These are phyloP conservation scores for Rhinolophus ferrumequinum DNA, from an alignment of 2,113 vertebrate species.

Conservation along the genomic window DNA sequence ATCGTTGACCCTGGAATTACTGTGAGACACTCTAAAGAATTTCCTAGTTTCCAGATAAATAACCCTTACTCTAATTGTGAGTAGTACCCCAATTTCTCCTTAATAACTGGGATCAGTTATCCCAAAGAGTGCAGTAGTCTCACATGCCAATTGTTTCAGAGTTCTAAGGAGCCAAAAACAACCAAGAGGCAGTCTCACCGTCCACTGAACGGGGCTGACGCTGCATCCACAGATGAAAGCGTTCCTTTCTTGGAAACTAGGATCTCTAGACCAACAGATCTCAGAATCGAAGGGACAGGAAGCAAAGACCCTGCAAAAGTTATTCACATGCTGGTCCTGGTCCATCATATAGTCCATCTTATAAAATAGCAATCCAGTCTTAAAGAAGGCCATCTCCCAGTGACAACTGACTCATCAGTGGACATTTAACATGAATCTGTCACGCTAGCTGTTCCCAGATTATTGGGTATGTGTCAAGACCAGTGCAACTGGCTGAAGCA, in stretches of 20 bases:
- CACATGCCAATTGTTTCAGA: background rate
- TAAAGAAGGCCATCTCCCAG: background rate
- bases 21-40: background rate
- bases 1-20: background rate
- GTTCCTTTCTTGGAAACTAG: background rate
- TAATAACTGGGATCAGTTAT: background rate
- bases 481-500: background rate
- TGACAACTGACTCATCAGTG: background rate
- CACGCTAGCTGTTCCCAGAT: background rate
- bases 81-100: background rate
- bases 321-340: background rate
- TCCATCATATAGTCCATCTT: background rate
- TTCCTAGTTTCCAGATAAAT: background rate
- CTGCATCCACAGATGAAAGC: background rate
- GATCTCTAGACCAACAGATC: background rate
- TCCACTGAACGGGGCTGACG: too few species aligned
- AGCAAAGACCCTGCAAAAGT: background rate
- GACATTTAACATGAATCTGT: background rate
- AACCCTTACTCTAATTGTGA: background rate
- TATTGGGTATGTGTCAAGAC: background rate
- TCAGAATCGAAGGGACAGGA: background rate
- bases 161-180: background rate
- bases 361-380: background rate
- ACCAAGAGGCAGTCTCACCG: background rate
- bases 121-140: background rate